phyloP scores from a whole-genome alignment of 2,888 invertebrate species.

The Eueremaeus valkanovi region DNA sequence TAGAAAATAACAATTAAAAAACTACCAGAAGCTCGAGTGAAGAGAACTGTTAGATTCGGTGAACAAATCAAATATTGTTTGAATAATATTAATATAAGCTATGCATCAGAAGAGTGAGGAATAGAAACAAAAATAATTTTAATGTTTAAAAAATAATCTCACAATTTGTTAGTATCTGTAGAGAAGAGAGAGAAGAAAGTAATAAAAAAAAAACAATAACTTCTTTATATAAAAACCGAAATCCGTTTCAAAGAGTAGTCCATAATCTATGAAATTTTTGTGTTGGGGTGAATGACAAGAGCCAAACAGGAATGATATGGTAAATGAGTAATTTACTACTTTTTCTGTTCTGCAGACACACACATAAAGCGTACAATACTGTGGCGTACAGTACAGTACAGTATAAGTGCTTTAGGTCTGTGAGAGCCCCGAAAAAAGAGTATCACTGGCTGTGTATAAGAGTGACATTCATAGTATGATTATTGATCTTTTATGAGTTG shows the following conservation, averaged over 20 bases:
- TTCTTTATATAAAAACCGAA: not conserved
- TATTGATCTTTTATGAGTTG: slow-evolving; percentile 30
- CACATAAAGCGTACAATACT: not conserved
- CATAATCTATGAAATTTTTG: not conserved
- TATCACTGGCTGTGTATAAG: not conserved
- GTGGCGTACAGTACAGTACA: not conserved
- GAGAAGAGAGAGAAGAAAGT: not conserved
- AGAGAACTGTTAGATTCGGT: not conserved
- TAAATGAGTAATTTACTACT: slow-evolving; percentile 11
- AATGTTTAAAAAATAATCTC: not conserved
- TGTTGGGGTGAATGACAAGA: slow-evolving; percentile 26
- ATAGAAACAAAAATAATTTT: not conserved
- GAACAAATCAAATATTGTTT: not conserved
- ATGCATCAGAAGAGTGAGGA: not conserved
- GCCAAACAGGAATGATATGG: too few species aligned
- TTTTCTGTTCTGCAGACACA: not conserved
- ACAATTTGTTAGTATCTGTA: too few species aligned
- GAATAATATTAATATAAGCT: not conserved
- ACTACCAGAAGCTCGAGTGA: not conserved
- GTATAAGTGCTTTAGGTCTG: not conserved
- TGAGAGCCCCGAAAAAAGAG: slow-evolving; percentile 5
- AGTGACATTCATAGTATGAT: not conserved
- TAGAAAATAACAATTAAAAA: not conserved
- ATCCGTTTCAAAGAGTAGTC: not conserved
- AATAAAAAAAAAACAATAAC: not conserved